A percentile compares a stretch with the other conserved stretches of the same genome.
Conservation (phyloP, 2,113 vertebrate species). For the Rhinoptilus africanus region DNA sequence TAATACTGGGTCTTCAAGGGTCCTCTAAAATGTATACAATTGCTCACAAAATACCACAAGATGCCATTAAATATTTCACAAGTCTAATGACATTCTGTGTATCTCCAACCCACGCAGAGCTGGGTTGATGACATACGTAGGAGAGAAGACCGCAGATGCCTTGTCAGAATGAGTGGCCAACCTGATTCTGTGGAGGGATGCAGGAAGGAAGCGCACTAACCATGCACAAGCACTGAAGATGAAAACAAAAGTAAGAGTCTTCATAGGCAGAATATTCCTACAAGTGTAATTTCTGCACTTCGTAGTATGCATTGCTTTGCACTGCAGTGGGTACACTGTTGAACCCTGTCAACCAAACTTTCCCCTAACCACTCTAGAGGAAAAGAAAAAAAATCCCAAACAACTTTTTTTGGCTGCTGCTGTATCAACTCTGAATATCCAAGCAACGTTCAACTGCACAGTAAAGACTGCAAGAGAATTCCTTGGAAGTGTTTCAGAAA, state of each 20-base stretch:
- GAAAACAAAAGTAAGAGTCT: not conserved
- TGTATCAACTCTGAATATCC: not conserved
- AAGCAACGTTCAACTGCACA: not conserved
- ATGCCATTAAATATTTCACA: not conserved
- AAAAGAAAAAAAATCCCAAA: not conserved
- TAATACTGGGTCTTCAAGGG: not conserved
- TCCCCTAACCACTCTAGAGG: not conserved
- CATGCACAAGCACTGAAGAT: not conserved
- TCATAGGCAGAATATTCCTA: not conserved
- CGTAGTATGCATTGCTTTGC: not conserved
- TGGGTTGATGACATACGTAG: not conserved
- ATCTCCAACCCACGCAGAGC: not conserved
- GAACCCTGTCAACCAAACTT: not conserved
- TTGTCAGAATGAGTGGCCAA: not conserved
- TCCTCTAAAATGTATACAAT: not conserved
- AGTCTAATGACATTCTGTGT: not conserved
- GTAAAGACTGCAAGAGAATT: not conserved
- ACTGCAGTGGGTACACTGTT: not conserved
- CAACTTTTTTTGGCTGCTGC: not conserved
- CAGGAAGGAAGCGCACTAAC: not conserved
- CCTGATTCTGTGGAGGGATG: not conserved
- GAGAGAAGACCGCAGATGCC: not conserved
- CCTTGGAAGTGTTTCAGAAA: slow-evolving; percentile 2
- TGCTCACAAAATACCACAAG: not conserved
- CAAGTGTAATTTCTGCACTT: not conserved